Base-by-base conservation (phyloP, 2,888 invertebrate species). In the Teinopalpus imperialis region DNA sequence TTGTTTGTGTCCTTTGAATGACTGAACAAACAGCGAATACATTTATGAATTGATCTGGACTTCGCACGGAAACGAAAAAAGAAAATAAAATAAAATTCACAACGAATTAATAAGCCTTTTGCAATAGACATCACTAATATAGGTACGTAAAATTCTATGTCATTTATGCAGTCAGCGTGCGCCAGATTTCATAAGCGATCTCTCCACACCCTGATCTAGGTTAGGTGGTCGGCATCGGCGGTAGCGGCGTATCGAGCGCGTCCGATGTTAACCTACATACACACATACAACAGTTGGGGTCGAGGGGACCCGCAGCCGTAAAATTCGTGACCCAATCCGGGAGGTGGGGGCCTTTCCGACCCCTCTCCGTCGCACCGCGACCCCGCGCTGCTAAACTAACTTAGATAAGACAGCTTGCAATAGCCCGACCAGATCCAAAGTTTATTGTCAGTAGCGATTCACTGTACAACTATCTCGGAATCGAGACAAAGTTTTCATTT, bases 121-220 rank as follows among this genome's bases (percentile, higher is more conserved):
- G 20, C 12, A 12, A n/a, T n/a, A 65, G 65, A 61, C 59, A 65
- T 63, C 61, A 35, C 64, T 70, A 72, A 69, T 65, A 67, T 54
- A 55, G 64, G 69, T 66, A 69, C 65, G 69, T 74, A 69, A 68
- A 71, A 66, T 70, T 74, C 71, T 66, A 71, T 79, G 81, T 76
- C 76, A 79, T 78, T 79, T 74, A 81, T 78, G 79, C 75, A 82
- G 81, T 64, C 73, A 64, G 67, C 75, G 78, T 78, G 83, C 77
- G 82, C 86, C 82, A 86, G 83, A 88, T 87, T 87, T 87, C 85
- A 87, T 86, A 86, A 86, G 83, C 85, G 81, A 85, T 86, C 85
- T 88, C 87, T 83, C 85, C 74, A 75, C 78, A 81, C 86, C 86
- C 86, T 87, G 87, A 87, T 86, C 86, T 87, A 83, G 87, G 88